Conservation (phyloP, 2,888 invertebrate species). For the Meiosimyza platycephala region DNA sequence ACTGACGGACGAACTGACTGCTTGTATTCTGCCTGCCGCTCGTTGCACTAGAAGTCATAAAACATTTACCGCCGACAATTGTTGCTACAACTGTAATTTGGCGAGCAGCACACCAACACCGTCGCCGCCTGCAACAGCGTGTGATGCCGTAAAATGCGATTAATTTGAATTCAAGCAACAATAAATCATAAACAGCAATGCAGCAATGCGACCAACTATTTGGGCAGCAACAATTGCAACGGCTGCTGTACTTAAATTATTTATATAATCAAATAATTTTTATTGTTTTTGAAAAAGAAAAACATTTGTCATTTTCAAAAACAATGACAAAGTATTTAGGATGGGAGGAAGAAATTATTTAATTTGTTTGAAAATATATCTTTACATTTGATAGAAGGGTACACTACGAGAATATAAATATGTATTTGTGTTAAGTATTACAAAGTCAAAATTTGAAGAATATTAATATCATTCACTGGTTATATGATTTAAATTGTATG, state of each 20-base stretch:
- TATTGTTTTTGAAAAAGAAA: constrained; percentile 18
- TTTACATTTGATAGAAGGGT: too few species aligned
- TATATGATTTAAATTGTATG: too few species aligned
- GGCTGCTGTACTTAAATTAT: constrained; percentile 21
- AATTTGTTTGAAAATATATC: too few species aligned
- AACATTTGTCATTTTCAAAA: not conserved
- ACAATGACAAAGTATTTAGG: constrained; percentile 1
- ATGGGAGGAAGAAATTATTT: not conserved
- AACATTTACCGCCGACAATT: too few species aligned
- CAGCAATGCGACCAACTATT: not conserved
- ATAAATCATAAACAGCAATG: constrained; percentile 28
- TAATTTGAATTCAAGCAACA: constrained; percentile 11
- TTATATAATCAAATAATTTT: constrained; percentile 25
- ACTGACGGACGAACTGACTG: too few species aligned
- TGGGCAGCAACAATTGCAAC: constrained; percentile 12
- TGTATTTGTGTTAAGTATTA: too few species aligned
- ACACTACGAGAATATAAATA: too few species aligned
- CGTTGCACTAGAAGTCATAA: too few species aligned
- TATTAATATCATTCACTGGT: too few species aligned
- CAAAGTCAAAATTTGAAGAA: too few species aligned
- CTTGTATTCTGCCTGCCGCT: too few species aligned
- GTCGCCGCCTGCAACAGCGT: constrained; percentile 29
- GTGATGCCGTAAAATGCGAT: not conserved
- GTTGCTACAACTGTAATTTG: too few species aligned
- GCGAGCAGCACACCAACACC: constrained; percentile 9